These are phyloP conservation scores for Hylomyscus alleni DNA, from an alignment of 2,797 vertebrate genomes.

Conservation along the genomic window DNA sequence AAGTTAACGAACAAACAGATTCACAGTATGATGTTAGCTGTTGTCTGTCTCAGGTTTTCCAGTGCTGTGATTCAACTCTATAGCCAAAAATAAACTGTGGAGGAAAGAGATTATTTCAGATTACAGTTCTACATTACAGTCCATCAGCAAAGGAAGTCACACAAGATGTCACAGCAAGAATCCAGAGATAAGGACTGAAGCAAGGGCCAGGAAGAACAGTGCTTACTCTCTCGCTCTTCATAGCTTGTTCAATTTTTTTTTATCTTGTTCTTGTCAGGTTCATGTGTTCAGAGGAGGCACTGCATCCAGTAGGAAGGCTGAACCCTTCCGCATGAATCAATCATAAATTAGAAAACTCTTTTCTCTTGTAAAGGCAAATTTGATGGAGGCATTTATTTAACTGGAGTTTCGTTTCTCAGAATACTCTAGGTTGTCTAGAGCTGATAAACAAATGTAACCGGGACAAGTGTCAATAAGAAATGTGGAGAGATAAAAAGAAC, in stretches of 20 bases:
- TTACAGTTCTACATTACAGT: neutral
- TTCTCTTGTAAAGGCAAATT: too few species aligned
- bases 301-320: too few species aligned
- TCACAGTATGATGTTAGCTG: neutral
- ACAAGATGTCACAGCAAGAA: neutral
- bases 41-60: neutral
- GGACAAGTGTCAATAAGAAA: neutral
- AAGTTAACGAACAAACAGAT: neutral
- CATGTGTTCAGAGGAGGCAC: neutral
- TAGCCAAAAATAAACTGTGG: neutral
- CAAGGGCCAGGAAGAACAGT: neutral
- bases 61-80: neutral
- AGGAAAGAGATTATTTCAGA: neutral
- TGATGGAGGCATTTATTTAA: too few species aligned
- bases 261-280: neutral
- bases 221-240: neutral
- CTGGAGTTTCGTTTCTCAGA: neutral
- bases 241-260: neutral
- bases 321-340: neutral
- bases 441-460: neutral
- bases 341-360: neutral
- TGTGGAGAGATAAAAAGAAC: neutral
- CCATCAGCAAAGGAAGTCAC: neutral
- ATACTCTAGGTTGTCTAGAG: too few species aligned
- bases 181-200: neutral